Evolutionary conservation across 2,797 vertebrate genomes (phyloP), one percentile per base, ranked within the genome.

Genomic region (Melanotaenia maccullochi): DNA sequence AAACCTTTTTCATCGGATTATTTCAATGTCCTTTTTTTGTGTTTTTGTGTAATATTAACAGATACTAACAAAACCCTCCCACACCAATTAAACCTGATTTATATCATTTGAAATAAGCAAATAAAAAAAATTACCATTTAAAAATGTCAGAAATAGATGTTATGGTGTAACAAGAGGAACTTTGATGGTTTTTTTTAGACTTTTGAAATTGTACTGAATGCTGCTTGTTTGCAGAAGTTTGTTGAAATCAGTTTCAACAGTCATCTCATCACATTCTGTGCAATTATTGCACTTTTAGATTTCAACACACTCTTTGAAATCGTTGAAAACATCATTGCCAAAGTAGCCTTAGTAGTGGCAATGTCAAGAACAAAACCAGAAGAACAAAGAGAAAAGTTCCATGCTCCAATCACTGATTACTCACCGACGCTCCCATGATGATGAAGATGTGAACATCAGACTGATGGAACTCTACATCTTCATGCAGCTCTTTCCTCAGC

Each of bases 341-440:
- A 47, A 55, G 9, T 8, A 52, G 9, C 1, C 20, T 47, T 54
- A 6, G 44, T 38, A 38, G 3, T 47, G 6, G 24, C 65, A 67
- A 60, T 80, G 40, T 28, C 30, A 68, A 42, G 61, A 25, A 33
- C 38, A 76, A 44, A 35, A 13, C 11, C 44, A 22, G 20, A 33
- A 9, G 22, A 32, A 40, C 9, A 69, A 16, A 22, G 7, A 69
- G 28, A 49, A 61, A 42, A 13, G 7, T 20, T 12, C 28, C 5
- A 65, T 32, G 44, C 22, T 60, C 16, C 24, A 42, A 30, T 20
- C 63, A 54, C 32, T 1, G 24, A 61, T 2, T 35, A 24, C 96
- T 96, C 83, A 97, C 96, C 92, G 96, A 97, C 18, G 96, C 96
- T 1, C 96, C 96, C 94, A 97, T 93, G 87, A 97, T 96, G 91